Evolutionary conservation across 2,797 vertebrate species (phyloP).

Genomic region (Rhinatrema bivittatum): DNA sequence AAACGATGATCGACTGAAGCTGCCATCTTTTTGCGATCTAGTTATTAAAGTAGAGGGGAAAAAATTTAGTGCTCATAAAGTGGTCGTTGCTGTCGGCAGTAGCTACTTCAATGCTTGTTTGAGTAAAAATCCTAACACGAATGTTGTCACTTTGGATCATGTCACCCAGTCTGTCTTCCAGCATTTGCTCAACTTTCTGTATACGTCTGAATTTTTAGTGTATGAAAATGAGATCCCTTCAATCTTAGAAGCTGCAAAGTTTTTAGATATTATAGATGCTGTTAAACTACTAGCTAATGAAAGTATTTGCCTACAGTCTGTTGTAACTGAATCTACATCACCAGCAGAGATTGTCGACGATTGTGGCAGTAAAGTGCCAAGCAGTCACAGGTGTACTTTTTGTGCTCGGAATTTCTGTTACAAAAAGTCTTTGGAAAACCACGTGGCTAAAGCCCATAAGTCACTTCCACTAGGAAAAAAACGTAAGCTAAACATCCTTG

Average conservation of each 20-base stretch:
- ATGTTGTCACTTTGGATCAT: slow-evolving; percentile 79
- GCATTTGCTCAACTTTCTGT: slow-evolving; percentile 83
- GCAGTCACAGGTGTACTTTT: slow-evolving; percentile 53
- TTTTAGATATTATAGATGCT: slow-evolving; percentile 91
- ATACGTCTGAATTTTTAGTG: slow-evolving; percentile 82
- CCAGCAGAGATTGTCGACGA: slow-evolving; percentile 37
- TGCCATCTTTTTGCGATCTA: slow-evolving; percentile 78
- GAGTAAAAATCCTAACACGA: slow-evolving; percentile 74
- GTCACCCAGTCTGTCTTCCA: slow-evolving; percentile 83
- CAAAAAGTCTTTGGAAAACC: slow-evolving; percentile 70
- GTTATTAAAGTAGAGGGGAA: slow-evolving; percentile 79
- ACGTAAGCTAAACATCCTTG: slow-evolving; percentile 46
- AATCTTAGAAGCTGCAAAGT: slow-evolving; percentile 82
- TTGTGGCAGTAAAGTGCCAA: slow-evolving; percentile 38
- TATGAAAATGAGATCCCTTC: slow-evolving; percentile 73
- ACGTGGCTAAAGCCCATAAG: slow-evolving; percentile 59
- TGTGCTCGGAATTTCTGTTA: slow-evolving; percentile 63
- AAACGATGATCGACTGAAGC: slow-evolving; percentile 81
- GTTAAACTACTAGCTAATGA: slow-evolving; percentile 75
- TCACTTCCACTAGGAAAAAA: slow-evolving; percentile 31
- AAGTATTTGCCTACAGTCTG: slow-evolving; percentile 28
- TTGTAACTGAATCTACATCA: slow-evolving; percentile 24
- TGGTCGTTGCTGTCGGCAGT: slow-evolving; percentile 90
- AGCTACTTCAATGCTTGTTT: slow-evolving; percentile 92
- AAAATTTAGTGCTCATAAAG: slow-evolving; percentile 82